Percentiles rank a stretch among this genome's conserved stretches.
phyloP scores from a whole-genome alignment of 2,797 vertebrate genomes.

The Myripristis jacobus region DNA sequence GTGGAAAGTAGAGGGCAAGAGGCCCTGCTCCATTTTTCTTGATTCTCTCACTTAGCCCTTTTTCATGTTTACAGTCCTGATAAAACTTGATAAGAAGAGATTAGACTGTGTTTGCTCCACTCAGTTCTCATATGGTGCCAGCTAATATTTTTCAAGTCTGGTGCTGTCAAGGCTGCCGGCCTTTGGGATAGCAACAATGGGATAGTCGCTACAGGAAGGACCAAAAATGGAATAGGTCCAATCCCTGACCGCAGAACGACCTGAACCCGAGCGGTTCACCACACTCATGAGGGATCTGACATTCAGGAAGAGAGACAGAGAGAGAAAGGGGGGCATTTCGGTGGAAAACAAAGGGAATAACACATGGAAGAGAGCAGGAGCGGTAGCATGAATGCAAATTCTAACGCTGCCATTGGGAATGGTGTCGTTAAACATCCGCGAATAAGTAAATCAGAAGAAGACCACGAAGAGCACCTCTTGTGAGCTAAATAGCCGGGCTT shows the following conservation, averaged over 20 bases:
- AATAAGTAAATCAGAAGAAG: conserved; percentile 33
- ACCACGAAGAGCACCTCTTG: conserved; percentile 29
- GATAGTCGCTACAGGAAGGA: conserved; percentile 22
- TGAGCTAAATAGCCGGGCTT: conserved; percentile 37
- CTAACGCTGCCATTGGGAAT: conserved; percentile 7
- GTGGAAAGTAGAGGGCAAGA: conserved; percentile 48
- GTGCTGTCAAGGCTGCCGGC: too few relatives aligned
- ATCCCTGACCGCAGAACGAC: not conserved
- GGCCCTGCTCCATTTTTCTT: conserved; percentile 48
- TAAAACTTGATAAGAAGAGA: conserved; percentile 22
- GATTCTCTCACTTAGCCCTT: conserved; percentile 32
- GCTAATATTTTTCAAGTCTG: conserved; percentile 61
- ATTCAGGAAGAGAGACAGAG: conserved; percentile 2
- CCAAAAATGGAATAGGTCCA: conserved; percentile 22
- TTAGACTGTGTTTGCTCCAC: conserved; percentile 50
- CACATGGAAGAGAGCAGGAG: not conserved
- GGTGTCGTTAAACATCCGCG: conserved; percentile 35
- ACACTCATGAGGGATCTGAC: conserved; percentile 2
- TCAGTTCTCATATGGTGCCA: conserved; percentile 43
- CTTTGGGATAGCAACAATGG: conserved; percentile 4
- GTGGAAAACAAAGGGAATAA: not conserved
- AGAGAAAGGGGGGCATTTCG: too few relatives aligned
- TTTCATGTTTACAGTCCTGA: conserved; percentile 31
- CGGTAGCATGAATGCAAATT: conserved; percentile 18
- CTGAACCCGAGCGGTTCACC: conserved; percentile 6